Percentiles rank a stretch among this genome's conserved stretches.
Conservation (phyloP, 2,888 invertebrate species). For the Phanerotoma sp. region DNA sequence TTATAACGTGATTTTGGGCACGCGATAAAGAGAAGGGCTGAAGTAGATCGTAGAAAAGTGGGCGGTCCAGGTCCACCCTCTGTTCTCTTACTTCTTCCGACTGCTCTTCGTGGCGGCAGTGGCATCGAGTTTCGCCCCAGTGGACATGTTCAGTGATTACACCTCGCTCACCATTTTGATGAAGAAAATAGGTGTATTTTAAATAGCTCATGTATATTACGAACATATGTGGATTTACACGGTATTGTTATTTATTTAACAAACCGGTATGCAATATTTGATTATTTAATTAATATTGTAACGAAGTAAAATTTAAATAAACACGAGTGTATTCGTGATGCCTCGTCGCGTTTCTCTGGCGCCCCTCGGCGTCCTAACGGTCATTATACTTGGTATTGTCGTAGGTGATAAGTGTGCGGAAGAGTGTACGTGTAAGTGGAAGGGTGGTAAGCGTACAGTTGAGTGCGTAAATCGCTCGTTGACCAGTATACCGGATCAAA, state of each 20-base stretch:
- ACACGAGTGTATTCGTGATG: constrained; percentile 15
- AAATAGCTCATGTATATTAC: not conserved
- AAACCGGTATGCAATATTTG: no score
- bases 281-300: no score
- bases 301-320: no score
- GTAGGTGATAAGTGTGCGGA: constrained; percentile 53
- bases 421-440: constrained; percentile 88
- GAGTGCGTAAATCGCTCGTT: constrained; percentile 84
- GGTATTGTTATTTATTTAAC: no score
- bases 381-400: constrained; percentile 36
- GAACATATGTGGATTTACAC: no score
- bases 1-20: not conserved
- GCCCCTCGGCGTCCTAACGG: constrained; percentile 27
- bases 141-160: constrained; percentile 15
- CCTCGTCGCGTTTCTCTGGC: constrained; percentile 11
- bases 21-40: not conserved
- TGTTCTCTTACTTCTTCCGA: constrained; percentile 1
- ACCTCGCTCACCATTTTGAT: not conserved
- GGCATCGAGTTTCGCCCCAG: constrained; percentile 8
- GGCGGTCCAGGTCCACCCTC: constrained; percentile 7
- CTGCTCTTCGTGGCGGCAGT: constrained; percentile 2
- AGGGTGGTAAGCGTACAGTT: constrained; percentile 89
- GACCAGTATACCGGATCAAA: constrained; percentile 81
- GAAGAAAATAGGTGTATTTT: not conserved
- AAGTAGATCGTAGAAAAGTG: not conserved